phyloP scores from a whole-genome alignment of 2,888 invertebrate genomes.

The Rotaria macrura region DNA sequence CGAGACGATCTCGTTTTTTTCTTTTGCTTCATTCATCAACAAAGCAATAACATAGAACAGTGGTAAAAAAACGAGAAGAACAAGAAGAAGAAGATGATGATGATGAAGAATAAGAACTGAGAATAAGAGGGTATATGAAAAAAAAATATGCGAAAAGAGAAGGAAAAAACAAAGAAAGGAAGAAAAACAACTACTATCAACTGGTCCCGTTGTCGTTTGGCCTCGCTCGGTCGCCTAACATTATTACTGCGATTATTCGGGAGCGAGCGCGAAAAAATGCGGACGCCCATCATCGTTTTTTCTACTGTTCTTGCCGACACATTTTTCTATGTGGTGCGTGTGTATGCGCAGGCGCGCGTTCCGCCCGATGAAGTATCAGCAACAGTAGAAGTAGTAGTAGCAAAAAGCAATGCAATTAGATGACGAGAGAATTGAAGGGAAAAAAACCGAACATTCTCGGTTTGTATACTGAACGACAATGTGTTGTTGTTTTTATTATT shows the following conservation, averaged over 20 bases:
- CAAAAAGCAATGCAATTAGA: neutral
- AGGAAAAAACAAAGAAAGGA: neutral
- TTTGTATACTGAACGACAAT: neutral
- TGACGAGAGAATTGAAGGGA: neutral
- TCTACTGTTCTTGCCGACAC: constrained; percentile 12
- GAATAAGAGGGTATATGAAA: neutral
- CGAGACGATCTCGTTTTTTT: neutral
- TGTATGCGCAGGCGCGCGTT: neutral
- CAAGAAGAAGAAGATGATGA: too few species aligned
- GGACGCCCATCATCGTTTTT: neutral
- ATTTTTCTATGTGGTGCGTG: neutral
- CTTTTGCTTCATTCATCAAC: neutral
- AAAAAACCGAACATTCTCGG: neutral
- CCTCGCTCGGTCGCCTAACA: constrained; percentile 3
- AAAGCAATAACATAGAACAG: neutral
- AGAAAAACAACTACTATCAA: constrained; percentile 3
- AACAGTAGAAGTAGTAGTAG: neutral
- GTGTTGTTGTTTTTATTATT: neutral
- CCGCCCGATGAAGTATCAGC: neutral
- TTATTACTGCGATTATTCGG: neutral
- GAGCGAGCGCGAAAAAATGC: constrained; percentile 5
- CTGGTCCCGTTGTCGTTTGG: constrained; percentile 2
- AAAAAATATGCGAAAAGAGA: neutral
- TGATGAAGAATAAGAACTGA: neutral
- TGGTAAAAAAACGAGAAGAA: neutral